Evolutionary conservation across 2,113 vertebrate genomes (phyloP), one percentile per base, ranked within the genome.

Genomic region (Rhodinocichla rosea): DNA sequence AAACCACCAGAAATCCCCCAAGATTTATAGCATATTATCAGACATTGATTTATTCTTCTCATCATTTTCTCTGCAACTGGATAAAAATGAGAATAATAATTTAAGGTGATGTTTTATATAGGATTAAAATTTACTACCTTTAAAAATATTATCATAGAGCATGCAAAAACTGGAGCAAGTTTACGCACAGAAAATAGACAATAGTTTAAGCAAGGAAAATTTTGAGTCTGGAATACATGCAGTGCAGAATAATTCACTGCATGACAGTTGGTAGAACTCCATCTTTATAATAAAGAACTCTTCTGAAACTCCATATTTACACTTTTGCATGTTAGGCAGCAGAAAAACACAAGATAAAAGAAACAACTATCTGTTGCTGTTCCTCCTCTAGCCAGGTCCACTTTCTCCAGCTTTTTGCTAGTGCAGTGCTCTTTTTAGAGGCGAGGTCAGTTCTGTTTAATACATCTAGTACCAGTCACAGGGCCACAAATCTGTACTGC

Each of bases 11-110:
- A 64, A 95, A 85, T 23, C 21, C 11, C 33, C 15, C 8, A 79
- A 73, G 90, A 94, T 96, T 96, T 77, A 81, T 49, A 47, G 76
- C 27, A 88, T 78, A 65, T 87, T 82, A 74, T 62, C 88, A 78
- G 75, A 82, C 39, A 94, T 84, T 91, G 83, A 81, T 96, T 92
- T 75, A 92, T 92, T 90, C 73, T 85, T 73, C 82, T 92, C 49
- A 76, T 86, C 71, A 27, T 91, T 77, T 44, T 82, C 40, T 68
- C 53, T 62, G 62, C 42, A 68, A 78, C 23, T 32, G 33, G 40
- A 81, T 78, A 44, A 67, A 90, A 81, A 69, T 5, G 20, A 88
- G 64, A 91, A 75, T 63, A 77, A 79, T 73, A 52, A 86, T 69
- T 95, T 83, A 92, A 91, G 45, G 15, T 5, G 71, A 40, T 24